A percentile compares a stretch with the other conserved stretches of the same genome.
Evolutionary conservation across 2,888 invertebrate species (phyloP).

Genomic region (Deilephila porcellus): DNA sequence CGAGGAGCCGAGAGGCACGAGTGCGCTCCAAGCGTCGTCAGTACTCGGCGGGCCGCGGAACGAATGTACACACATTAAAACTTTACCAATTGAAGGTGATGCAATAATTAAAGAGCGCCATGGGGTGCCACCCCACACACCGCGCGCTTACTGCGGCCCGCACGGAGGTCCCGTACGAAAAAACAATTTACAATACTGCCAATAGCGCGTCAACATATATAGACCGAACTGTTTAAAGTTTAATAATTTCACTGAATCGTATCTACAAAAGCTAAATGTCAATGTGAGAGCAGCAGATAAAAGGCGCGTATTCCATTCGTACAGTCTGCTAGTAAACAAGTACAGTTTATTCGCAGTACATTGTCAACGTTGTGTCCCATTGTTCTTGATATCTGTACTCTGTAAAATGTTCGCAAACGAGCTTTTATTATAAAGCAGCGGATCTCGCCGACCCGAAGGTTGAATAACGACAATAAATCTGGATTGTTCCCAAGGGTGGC

Average conservation of each 20-base stretch:
- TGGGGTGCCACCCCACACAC: slow-evolving; percentile 53
- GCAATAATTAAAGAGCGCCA: slow-evolving; percentile 67
- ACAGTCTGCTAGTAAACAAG: slow-evolving; percentile 24
- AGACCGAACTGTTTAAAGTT: background rate
- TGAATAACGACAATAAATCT: slow-evolving; percentile 73
- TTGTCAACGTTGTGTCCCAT: slow-evolving; percentile 60
- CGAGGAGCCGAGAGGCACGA: slow-evolving; percentile 66
- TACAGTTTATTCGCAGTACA: slow-evolving; percentile 53
- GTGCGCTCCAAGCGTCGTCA: slow-evolving; percentile 72
- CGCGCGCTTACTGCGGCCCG: background rate
- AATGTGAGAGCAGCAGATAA: background rate
- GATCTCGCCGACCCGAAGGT: slow-evolving; percentile 60
- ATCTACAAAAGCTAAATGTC: background rate
- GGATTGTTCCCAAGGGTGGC: slow-evolving; percentile 69
- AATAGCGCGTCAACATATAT: background rate
- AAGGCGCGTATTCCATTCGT: background rate
- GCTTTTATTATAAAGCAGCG: slow-evolving; percentile 64
- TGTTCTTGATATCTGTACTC: slow-evolving; percentile 60
- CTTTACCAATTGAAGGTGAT: slow-evolving; percentile 75
- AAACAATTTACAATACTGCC: background rate
- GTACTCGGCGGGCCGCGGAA: slow-evolving; percentile 63
- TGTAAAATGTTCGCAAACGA: slow-evolving; percentile 61
- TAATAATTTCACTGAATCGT: background rate
- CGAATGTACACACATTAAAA: slow-evolving; percentile 81
- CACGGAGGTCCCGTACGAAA: background rate